Evolutionary conservation across 2,113 vertebrate genomes (phyloP).

Genomic region (Pardalotus punctatus): DNA sequence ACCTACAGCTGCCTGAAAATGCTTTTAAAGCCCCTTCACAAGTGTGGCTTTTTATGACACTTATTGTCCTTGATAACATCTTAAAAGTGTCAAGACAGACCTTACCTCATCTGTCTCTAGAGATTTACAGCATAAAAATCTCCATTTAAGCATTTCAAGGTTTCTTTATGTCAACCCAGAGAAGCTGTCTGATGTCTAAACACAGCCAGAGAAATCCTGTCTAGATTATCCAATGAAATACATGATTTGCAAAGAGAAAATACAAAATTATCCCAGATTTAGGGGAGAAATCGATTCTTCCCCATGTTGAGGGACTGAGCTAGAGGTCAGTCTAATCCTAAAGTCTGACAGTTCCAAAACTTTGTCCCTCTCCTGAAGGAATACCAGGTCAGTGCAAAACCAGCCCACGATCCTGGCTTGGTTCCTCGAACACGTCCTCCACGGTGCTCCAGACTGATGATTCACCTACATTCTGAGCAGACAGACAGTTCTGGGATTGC

Average conservation of each 20-base stretch:
- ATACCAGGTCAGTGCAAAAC: background rate
- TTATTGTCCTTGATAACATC: background rate
- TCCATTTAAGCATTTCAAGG: background rate
- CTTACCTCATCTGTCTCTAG: background rate
- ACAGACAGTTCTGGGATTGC: background rate
- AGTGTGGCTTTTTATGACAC: background rate
- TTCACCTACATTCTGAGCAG: background rate
- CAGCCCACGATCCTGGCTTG: background rate
- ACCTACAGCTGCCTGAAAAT: background rate
- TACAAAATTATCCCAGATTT: background rate
- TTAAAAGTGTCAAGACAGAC: background rate
- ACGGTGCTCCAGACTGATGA: background rate
- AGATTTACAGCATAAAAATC: background rate
- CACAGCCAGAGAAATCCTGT: background rate
- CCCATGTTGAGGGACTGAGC: background rate
- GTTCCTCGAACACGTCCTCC: background rate
- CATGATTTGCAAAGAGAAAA: background rate
- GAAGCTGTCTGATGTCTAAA: background rate
- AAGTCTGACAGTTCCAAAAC: background rate
- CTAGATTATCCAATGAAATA: background rate
- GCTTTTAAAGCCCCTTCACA: background rate
- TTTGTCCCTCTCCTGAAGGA: background rate
- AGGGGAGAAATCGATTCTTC: background rate
- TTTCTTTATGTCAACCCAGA: background rate
- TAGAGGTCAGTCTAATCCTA: background rate